Evolutionary conservation across 2,113 vertebrate genomes (phyloP).

Genomic region (Muscicapa adusta): DNA sequence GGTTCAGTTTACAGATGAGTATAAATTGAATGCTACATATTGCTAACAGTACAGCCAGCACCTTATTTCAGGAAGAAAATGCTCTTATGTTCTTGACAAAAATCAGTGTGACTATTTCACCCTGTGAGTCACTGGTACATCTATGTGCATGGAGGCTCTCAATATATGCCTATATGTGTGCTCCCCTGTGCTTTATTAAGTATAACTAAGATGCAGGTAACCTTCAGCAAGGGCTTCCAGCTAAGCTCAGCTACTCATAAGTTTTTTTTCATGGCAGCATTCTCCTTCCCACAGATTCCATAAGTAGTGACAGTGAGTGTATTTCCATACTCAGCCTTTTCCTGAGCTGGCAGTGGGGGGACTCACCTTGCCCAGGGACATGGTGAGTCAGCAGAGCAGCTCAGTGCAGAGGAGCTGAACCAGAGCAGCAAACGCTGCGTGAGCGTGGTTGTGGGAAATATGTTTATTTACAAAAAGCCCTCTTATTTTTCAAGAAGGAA

Average conservation of each 20-base stretch:
- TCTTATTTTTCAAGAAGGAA: neutral
- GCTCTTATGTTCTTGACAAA: neutral
- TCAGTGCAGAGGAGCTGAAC: neutral
- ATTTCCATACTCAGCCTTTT: neutral
- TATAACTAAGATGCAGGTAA: neutral
- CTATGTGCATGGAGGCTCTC: neutral
- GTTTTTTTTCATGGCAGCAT: neutral
- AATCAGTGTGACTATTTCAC: neutral
- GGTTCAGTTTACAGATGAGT: neutral
- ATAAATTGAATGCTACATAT: neutral
- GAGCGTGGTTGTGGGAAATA: neutral
- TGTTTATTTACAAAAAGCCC: neutral
- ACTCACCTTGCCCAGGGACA: neutral
- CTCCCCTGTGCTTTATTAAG: neutral
- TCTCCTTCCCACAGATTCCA: neutral
- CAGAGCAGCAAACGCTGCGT: neutral
- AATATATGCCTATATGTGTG: neutral
- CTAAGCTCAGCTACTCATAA: neutral
- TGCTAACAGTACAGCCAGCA: neutral
- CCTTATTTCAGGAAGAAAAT: neutral
- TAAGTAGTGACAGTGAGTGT: neutral
- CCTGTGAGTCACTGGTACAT: neutral
- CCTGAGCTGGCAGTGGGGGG: neutral
- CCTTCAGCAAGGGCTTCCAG: neutral
- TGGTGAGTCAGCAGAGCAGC: neutral